A percentile compares a stretch with the other conserved stretches of the same genome.
Evolutionary conservation across 2,113 vertebrate genomes (phyloP).

Genomic region (Poeciliopsis prolifica): DNA sequence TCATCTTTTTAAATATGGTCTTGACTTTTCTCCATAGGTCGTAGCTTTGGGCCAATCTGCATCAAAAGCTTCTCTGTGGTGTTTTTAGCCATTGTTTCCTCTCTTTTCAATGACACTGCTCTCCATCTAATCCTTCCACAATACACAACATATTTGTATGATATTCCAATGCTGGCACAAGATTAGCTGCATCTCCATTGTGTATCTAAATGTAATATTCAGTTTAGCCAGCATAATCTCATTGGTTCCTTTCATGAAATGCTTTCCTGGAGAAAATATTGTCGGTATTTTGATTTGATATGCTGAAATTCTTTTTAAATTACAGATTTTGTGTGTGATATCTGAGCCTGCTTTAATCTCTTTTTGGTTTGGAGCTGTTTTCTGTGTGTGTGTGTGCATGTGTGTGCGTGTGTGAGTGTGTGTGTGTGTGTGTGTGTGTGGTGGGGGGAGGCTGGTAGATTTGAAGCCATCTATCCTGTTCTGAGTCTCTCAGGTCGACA

Average conservation of each 20-base stretch:
- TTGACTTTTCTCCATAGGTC: background rate
- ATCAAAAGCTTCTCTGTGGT: background rate
- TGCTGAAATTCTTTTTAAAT: constrained; percentile 45
- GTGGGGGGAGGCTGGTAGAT: constrained; percentile 10
- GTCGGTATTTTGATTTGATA: constrained; percentile 35
- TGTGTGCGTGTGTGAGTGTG: background rate
- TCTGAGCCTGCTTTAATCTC: constrained; percentile 50
- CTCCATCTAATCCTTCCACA: constrained; percentile 37
- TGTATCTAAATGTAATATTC: constrained; percentile 42
- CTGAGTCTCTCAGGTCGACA: constrained; percentile 36
- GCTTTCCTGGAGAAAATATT: constrained; percentile 22
- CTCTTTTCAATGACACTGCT: background rate
- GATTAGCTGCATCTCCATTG: constrained; percentile 25
- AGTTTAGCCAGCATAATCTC: constrained; percentile 33
- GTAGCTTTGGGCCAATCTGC: background rate
- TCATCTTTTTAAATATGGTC: constrained; percentile 20
- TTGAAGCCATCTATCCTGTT: constrained; percentile 25
- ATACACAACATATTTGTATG: constrained; percentile 11
- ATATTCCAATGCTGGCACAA: constrained; percentile 22
- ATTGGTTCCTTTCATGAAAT: constrained; percentile 27
- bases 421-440: background rate
- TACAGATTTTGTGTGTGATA: constrained; percentile 58
- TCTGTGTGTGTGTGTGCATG: background rate
- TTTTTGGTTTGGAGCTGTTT: constrained; percentile 12
- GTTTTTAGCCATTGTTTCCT: constrained; percentile 16